phyloP scores from a whole-genome alignment of 2,797 vertebrate species.

The Acanthis flammea region DNA sequence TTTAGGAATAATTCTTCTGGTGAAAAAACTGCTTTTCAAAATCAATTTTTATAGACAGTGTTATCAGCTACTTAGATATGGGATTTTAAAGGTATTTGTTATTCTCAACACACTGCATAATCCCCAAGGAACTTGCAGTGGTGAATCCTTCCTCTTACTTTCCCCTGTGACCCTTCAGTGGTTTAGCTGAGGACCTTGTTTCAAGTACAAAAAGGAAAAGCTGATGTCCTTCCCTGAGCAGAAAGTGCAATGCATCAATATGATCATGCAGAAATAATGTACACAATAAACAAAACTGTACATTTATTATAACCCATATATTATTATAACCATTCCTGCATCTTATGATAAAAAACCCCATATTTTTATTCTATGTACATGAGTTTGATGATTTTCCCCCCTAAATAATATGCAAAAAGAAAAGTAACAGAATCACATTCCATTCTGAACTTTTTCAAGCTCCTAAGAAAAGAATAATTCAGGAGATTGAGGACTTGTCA shows the following conservation, averaged over 20 bases:
- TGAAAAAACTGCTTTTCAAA: not conserved
- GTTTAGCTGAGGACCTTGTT: not conserved
- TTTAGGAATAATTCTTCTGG: not conserved
- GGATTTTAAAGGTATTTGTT: not conserved
- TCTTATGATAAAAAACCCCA: not conserved
- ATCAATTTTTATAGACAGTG: not conserved
- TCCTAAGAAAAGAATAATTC: constrained; percentile 44
- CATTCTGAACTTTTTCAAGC: constrained; percentile 10
- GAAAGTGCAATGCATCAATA: not conserved
- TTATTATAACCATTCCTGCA: not conserved
- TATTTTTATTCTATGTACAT: not conserved
- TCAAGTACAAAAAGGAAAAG: not conserved
- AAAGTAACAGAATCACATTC: not conserved
- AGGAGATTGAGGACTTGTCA: not conserved
- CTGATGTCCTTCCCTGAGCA: not conserved
- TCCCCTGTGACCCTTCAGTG: not conserved
- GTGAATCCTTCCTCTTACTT: not conserved
- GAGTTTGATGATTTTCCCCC: not conserved
- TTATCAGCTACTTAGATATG: not conserved
- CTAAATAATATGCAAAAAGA: not conserved
- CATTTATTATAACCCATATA: not conserved
- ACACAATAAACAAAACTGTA: not conserved
- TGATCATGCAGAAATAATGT: not conserved
- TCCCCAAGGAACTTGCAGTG: not conserved
- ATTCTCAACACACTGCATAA: not conserved